Conservation (phyloP, 2,797 vertebrate genomes). For the Cygnus olor region DNA sequence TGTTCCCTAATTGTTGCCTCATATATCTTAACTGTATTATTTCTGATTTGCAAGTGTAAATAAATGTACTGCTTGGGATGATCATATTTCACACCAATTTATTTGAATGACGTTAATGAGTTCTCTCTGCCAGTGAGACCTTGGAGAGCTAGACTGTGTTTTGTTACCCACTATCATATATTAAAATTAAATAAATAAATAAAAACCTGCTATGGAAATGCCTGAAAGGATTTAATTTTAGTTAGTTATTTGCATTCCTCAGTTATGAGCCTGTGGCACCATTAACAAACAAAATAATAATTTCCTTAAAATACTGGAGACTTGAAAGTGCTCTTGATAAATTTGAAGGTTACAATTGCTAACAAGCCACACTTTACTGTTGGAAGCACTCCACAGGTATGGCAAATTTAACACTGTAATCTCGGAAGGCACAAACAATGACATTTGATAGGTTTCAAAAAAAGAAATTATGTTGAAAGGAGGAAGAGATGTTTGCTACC, state of each 20-base stretch:
- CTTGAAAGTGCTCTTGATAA: neutral
- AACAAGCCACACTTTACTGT: neutral
- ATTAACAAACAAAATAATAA: neutral
- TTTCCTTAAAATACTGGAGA: neutral
- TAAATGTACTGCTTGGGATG: slow-evolving; percentile 58
- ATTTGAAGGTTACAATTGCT: neutral
- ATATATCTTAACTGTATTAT: slow-evolving; percentile 46
- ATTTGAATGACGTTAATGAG: slow-evolving; percentile 73
- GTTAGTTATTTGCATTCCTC: neutral
- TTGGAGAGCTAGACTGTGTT: slow-evolving; percentile 10
- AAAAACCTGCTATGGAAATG: neutral
- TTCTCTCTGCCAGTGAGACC: slow-evolving; percentile 18
- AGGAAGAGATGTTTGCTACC: neutral
- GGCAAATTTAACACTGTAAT: neutral
- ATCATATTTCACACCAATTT: slow-evolving; percentile 75
- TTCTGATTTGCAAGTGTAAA: slow-evolving; percentile 71
- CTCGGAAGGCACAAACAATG: neutral
- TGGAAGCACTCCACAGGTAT: neutral
- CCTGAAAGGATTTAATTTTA: slow-evolving; percentile 1
- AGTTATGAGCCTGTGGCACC: neutral
- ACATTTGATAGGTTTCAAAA: neutral
- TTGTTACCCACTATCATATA: neutral
- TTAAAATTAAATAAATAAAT: slow-evolving; percentile 18
- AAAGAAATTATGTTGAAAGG: neutral
- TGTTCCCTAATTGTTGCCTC: slow-evolving; percentile 66